Base-by-base conservation (phyloP, 2,113 vertebrate species). In the Ibidorhyncha struthersii region DNA sequence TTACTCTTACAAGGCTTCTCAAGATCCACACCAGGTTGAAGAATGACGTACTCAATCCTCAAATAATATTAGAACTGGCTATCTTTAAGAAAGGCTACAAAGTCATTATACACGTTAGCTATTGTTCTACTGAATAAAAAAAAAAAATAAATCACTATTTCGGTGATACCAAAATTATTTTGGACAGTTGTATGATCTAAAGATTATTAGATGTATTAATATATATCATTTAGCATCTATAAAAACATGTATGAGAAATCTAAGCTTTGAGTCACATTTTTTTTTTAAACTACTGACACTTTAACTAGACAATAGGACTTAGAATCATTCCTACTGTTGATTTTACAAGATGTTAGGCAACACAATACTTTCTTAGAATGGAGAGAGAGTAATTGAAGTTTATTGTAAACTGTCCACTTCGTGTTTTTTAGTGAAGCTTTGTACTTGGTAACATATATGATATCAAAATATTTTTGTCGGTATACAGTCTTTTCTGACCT, bases 31-130 rank as follows among this genome's bases (percentile, higher is more conserved):
- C 7, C 41, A 14, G 32, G 10, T n/a, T 66, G n/a, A 70, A 71
- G 10, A 53, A 38, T 22, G 26, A 29, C 2, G 5, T 80, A 45
- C 1, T 69, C 1, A 0, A 22, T 81, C 7, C 12, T 80, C 47
- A 63, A 66, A 36, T 53, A 50, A 26, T 36, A 34, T 17, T 40
- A 3, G 27, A 67, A 36, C 10, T 19, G 1, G 6, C 30, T 38
- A 9, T 34, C 12, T 38, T 56, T 53, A 40, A 26, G 45, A 62
- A 41, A 50, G 8, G 14, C 10, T 41, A 49, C 7, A 7, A 19
- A 22, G 5, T 22, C 38, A 18, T 61, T 66, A 65, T 23, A 63
- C 1, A 3, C 8, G 30, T 27, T 25, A 55, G 23, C 19, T 70
- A 12, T 14, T 70, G 13, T 66, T 79, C 74, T 70, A 29, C 4